phyloP scores from a whole-genome alignment of 2,888 invertebrate species.

The Eueremaeus valkanovi region DNA sequence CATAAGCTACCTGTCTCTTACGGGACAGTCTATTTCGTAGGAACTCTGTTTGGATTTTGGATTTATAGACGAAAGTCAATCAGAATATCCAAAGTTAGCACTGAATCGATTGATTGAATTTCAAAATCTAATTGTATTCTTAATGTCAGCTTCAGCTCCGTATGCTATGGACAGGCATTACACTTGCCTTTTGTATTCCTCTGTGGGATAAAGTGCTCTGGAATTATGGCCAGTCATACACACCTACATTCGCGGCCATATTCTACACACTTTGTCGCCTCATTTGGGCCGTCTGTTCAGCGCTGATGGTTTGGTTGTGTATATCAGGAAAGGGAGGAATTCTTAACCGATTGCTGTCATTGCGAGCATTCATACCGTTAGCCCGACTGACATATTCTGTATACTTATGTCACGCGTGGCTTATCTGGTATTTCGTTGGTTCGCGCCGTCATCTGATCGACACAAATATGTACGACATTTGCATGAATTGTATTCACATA shows the following conservation, averaged over 20 bases:
- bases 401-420: slow-evolving; percentile 42
- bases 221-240: neutral
- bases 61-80: neutral
- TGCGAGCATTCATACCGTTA: slow-evolving; percentile 37
- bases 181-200: neutral
- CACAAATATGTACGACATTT: neutral
- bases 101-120: neutral
- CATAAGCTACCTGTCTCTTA: slow-evolving; percentile 1
- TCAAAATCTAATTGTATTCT: neutral
- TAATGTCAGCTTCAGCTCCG: neutral
- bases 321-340: slow-evolving; percentile 38
- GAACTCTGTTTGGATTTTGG: neutral
- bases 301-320: slow-evolving; percentile 33
- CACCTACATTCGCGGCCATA: neutral
- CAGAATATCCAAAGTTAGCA: neutral
- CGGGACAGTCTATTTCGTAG: slow-evolving; percentile 8
- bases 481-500: neutral
- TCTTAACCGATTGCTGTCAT: slow-evolving; percentile 37
- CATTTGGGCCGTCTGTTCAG: slow-evolving; percentile 7
- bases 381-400: slow-evolving; percentile 41
- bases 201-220: slow-evolving; percentile 23
- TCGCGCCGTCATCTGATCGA: slow-evolving; percentile 30
- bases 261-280: neutral
- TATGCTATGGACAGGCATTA: neutral
- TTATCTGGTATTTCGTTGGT: slow-evolving; percentile 40